Percentiles rank a stretch among this genome's conserved stretches.
Conservation (phyloP, 1,140 invertebrate species). For the Hestina assimilis region DNA sequence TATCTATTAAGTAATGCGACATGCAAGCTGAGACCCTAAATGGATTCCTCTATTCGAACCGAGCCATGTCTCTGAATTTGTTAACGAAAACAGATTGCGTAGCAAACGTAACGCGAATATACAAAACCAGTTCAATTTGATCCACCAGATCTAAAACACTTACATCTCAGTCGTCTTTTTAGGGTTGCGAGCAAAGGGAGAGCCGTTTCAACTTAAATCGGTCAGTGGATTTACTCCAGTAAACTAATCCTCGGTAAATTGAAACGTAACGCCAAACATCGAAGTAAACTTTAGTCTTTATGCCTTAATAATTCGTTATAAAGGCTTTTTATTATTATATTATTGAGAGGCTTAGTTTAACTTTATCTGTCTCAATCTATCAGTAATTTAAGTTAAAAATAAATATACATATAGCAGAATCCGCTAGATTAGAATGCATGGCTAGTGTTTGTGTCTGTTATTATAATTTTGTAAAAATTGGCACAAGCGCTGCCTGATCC, state of each 20-base stretch:
- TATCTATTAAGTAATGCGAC: constrained; percentile 27
- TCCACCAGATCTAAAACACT: background rate
- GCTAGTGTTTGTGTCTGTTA: too few species aligned
- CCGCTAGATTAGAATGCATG: too few species aligned
- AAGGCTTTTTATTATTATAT: too few species aligned
- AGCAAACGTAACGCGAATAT: constrained; percentile 6
- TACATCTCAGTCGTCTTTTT: background rate
- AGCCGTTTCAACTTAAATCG: background rate
- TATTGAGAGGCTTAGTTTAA: too few species aligned
- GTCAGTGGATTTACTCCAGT: constrained; percentile 1
- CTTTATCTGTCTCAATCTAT: too few species aligned
- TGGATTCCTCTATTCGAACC: constrained; percentile 38
- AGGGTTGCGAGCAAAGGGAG: background rate
- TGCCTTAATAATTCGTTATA: constrained; percentile 9
- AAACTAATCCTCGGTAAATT: constrained; percentile 19
- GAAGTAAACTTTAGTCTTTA: constrained; percentile 9
- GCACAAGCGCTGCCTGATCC: too few species aligned
- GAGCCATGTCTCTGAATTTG: constrained; percentile 40
- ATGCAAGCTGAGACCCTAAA: constrained; percentile 31
- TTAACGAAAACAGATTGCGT: constrained; percentile 39
- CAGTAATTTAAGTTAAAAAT: too few species aligned
- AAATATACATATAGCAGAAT: too few species aligned
- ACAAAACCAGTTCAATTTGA: constrained; percentile 4
- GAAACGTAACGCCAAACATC: constrained; percentile 13
- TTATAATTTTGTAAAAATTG: too few species aligned